Conservation (phyloP, 2,113 vertebrate genomes). For the Epinephelus fuscoguttatus region DNA sequence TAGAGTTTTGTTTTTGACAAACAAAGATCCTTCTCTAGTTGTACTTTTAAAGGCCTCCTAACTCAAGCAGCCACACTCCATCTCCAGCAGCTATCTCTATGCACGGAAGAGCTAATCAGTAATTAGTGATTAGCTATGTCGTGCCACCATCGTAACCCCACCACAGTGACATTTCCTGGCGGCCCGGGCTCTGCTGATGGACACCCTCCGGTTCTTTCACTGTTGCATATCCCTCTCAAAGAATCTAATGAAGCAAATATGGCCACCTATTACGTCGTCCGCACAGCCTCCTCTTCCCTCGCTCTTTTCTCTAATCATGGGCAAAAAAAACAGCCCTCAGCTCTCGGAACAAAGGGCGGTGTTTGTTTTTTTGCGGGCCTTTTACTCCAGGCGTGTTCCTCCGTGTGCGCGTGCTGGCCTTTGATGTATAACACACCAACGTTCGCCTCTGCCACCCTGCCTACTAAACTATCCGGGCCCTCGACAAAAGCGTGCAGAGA, state of each 20-base stretch:
- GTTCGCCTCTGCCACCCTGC: slow-evolving; percentile 34
- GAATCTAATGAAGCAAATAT: slow-evolving; percentile 40
- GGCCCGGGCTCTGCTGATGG: slow-evolving; percentile 54
- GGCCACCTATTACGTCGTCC: slow-evolving; percentile 21
- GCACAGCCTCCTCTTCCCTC: slow-evolving; percentile 53
- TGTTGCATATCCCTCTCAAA: slow-evolving; percentile 48
- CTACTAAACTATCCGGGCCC: slow-evolving; percentile 20
- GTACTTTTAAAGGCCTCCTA: slow-evolving; percentile 2
- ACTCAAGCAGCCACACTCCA: slow-evolving; percentile 21
- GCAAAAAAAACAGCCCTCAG: slow-evolving; percentile 38
- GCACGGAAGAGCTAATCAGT: slow-evolving; percentile 72
- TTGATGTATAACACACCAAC: slow-evolving; percentile 77
- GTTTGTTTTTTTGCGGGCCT: slow-evolving; percentile 78
- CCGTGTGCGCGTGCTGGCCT: slow-evolving; percentile 62
- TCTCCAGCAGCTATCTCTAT: slow-evolving; percentile 36
- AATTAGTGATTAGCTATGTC: slow-evolving; percentile 75
- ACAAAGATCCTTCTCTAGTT: neutral
- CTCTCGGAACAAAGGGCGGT: slow-evolving; percentile 76
- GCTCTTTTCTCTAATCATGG: slow-evolving; percentile 77
- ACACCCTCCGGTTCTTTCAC: slow-evolving; percentile 67
- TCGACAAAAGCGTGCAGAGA: slow-evolving; percentile 34
- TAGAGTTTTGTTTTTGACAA: neutral
- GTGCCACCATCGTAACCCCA: slow-evolving; percentile 69
- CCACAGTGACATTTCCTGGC: slow-evolving; percentile 82
- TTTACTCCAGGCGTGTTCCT: slow-evolving; percentile 78